Evolutionary conservation across 2,888 invertebrate genomes (phyloP).

Genomic region (Drosophila yooni): DNA sequence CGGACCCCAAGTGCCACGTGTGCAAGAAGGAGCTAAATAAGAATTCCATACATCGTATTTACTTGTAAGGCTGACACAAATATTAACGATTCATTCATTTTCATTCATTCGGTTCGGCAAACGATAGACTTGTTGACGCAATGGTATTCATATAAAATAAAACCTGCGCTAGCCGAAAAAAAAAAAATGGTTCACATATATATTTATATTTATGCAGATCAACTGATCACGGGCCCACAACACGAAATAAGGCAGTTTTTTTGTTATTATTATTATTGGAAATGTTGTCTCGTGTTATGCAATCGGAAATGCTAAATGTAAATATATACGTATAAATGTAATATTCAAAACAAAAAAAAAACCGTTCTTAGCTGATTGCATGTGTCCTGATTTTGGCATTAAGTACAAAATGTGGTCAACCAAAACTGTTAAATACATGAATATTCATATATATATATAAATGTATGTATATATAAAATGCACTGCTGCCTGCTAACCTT

Average conservation of each 20-base stretch:
- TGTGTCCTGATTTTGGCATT: slow-evolving; percentile 53
- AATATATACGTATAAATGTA: slow-evolving; percentile 4
- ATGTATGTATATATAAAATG: slow-evolving; percentile 11
- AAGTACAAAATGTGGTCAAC: slow-evolving; percentile 51
- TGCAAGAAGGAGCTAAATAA: slow-evolving; percentile 64
- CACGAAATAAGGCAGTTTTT: slow-evolving; percentile 48
- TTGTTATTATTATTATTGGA: slow-evolving; percentile 19
- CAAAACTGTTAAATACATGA: slow-evolving; percentile 12
- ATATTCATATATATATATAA: slow-evolving; percentile 2
- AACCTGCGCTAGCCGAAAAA: no score
- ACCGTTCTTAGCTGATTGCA: slow-evolving; percentile 24
- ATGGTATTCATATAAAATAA: no score
- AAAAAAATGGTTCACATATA: slow-evolving; percentile 2
- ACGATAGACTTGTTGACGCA: no score
- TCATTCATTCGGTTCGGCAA: background rate
- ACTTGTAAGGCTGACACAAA: slow-evolving; percentile 36
- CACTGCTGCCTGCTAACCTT: slow-evolving; percentile 16
- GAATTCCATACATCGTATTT: slow-evolving; percentile 66
- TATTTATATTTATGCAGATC: slow-evolving; percentile 20
- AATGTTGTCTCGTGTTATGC: slow-evolving; percentile 24
- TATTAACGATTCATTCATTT: no score
- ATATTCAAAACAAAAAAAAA: background rate
- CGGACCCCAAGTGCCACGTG: slow-evolving; percentile 72
- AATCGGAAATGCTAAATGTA: slow-evolving; percentile 10
- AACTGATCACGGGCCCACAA: slow-evolving; percentile 14